Conservation (phyloP, 2,797 vertebrate genomes). For the Mormyrops boulengeri region DNA sequence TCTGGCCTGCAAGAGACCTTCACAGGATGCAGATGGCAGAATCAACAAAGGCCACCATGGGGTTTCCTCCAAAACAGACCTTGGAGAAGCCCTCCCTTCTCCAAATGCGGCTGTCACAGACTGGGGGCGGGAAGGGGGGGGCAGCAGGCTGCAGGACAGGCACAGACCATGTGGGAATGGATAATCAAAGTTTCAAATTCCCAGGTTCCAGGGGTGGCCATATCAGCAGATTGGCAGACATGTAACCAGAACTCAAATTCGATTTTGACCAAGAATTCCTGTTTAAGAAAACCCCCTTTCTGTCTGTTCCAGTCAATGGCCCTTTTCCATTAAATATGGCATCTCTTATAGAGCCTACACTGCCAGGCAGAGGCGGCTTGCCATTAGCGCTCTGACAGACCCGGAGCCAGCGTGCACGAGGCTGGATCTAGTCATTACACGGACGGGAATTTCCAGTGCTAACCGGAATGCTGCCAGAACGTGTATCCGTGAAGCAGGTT, state of each 20-base stretch:
- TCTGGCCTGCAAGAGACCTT: neutral
- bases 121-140: neutral
- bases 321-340: neutral
- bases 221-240: neutral
- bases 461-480: neutral
- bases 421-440: conserved; percentile 9
- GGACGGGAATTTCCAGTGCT: conserved; percentile 1
- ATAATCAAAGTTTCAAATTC: neutral
- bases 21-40: neutral
- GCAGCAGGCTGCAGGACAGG: neutral
- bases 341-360: neutral
- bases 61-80: neutral
- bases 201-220: neutral
- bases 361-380: neutral
- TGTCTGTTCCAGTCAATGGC: neutral
- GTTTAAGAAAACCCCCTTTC: neutral
- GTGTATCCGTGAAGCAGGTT: neutral
- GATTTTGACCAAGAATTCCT: neutral
- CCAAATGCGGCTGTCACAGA: neutral
- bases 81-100: neutral
- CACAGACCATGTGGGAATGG: neutral
- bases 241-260: neutral
- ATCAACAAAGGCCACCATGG: neutral
- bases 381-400: neutral
- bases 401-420: neutral